Percentiles rank a stretch among this genome's conserved stretches.
phyloP scores from a whole-genome alignment of 2,113 vertebrate genomes.

The Aptenodytes forsteri region DNA sequence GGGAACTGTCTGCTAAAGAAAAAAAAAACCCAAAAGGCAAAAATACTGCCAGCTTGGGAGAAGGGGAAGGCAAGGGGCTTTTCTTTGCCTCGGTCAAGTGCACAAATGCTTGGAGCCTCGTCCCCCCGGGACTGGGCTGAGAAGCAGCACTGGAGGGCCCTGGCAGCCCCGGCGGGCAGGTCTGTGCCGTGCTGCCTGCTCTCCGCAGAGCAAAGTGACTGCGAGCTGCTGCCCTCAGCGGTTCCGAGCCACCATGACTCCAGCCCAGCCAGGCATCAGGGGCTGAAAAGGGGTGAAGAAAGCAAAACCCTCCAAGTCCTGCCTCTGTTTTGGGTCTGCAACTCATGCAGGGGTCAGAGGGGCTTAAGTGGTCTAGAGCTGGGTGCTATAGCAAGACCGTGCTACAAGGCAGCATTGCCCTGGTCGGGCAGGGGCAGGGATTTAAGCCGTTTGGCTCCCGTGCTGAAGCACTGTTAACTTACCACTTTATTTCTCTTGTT shows the following conservation, averaged over 20 bases:
- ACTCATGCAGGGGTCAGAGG: background rate
- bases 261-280: background rate
- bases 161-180: background rate
- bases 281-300: background rate
- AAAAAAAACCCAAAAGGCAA: background rate
- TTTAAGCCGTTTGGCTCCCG: background rate
- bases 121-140: background rate
- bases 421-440: background rate
- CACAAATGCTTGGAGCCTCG: background rate
- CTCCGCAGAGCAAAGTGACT: background rate
- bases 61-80: background rate
- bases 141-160: background rate
- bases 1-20: background rate
- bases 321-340: background rate
- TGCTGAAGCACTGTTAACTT: background rate
- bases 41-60: background rate
- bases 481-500: background rate
- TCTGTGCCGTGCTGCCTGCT: background rate
- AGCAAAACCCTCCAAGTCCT: background rate
- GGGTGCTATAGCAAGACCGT: background rate
- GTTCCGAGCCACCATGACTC: background rate
- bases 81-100: background rate
- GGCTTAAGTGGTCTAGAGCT: background rate
- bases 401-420: background rate
- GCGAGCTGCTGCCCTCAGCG: background rate